Percentiles rank a stretch among this genome's conserved stretches.
phyloP scores from a whole-genome alignment of 2,797 vertebrate species.

The Peromyscus nudipes region DNA sequence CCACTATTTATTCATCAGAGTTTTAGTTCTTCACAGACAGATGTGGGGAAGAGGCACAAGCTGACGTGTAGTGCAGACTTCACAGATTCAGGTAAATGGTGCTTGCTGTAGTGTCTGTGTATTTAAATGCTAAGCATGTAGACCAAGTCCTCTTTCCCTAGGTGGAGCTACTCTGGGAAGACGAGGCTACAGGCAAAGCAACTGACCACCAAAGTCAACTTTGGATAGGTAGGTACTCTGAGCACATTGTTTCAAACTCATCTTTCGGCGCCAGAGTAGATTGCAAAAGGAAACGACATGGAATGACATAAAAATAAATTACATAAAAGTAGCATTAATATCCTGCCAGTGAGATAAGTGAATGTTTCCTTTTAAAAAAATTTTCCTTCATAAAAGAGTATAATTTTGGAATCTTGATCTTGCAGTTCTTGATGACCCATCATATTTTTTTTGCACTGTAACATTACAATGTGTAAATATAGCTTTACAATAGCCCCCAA shows the following conservation, averaged over 20 bases:
- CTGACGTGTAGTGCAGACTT: not conserved
- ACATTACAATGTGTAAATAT: conserved; percentile 14
- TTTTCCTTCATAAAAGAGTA: not conserved
- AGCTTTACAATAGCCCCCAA: not conserved
- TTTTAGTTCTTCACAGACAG: not conserved
- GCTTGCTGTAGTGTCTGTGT: not conserved
- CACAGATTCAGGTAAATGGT: not conserved
- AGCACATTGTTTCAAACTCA: not conserved
- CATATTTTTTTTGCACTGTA: not conserved
- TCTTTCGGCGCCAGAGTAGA: not conserved
- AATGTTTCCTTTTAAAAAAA: conserved; percentile 26
- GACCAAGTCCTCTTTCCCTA: not conserved
- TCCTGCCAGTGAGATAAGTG: not conserved
- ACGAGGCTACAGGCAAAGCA: not conserved
- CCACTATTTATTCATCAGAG: not conserved
- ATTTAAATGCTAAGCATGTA: not conserved
- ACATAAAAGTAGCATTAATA: not conserved
- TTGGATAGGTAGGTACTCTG: not conserved
- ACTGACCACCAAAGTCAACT: accelerated
- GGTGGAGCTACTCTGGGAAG: not conserved
- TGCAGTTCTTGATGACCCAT: not conserved
- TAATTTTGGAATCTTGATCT: not conserved
- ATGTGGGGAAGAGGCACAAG: not conserved
- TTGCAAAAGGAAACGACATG: not conserved
- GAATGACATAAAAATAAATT: not conserved